Evolutionary conservation across 2,888 invertebrate genomes (phyloP).

Genomic region (Agrilus cyanescens): DNA sequence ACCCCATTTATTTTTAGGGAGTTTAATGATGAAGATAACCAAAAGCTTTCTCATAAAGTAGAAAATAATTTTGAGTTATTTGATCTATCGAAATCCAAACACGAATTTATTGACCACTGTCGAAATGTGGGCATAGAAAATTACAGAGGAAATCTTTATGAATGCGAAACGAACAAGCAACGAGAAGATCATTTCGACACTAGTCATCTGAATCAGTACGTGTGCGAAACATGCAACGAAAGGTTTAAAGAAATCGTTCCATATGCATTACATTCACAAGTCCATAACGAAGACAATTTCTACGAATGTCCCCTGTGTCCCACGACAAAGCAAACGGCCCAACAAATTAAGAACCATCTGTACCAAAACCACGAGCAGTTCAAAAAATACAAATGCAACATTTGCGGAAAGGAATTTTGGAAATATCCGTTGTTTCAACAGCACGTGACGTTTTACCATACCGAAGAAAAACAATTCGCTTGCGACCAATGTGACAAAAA

Average conservation of each 20-base stretch:
- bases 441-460: conserved; percentile 21
- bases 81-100: too few species aligned
- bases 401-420: conserved; percentile 4
- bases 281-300: conserved; percentile 1
- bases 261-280: neutral
- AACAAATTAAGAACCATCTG: neutral
- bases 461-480: conserved; percentile 23
- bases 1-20: too few species aligned
- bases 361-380: conserved; percentile 7
- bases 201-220: too few species aligned
- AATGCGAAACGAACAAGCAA: too few species aligned
- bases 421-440: neutral
- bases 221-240: neutral
- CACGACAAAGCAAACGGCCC: neutral
- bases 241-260: neutral
- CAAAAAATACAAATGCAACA: neutral
- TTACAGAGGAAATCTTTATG: too few species aligned
- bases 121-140: too few species aligned
- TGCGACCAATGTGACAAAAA: conserved; percentile 28
- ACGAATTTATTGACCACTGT: too few species aligned
- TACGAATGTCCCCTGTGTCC: conserved; percentile 7
- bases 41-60: too few species aligned
- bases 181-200: too few species aligned
- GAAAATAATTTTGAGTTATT: too few species aligned
- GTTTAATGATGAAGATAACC: too few species aligned